Evolutionary conservation across 35 echinoderm and acorn worm genomes (phyloP), one percentile per base, ranked within the genome.

Genomic region (Lytechinus variegatus): DNA sequence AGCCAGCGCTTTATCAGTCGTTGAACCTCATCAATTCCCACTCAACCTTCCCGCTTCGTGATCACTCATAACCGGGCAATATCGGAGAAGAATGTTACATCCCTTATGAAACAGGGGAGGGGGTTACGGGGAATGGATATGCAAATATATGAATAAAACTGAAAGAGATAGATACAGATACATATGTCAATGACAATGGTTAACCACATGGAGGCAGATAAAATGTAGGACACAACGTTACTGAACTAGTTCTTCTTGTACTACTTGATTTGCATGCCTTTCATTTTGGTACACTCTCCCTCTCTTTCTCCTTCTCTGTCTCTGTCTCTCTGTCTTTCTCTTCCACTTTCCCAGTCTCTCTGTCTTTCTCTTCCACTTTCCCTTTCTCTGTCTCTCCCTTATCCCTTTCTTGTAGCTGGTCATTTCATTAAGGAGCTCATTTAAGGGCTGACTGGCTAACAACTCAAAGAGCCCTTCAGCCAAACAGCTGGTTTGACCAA

Each of bases 1-100:
- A 79, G 66, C 66, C 66, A 79, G 66, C 66, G 66, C n/a, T 79
- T 79, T 79, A 79, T 79, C 66, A 79, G 66, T 79, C 66, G 66
- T 79, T 79, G 66, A 79, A 79, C 66, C 66, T 79, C 66, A 24
- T 79, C 66, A 24, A 79, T 79, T 79, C 14, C 66, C 21, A 19
- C 66, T 79, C 66, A 79, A 79, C 66, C 66, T 79, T 79, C 66
- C 21, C 66, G 4, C 66, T 79, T 24, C 19, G 66, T 79, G 66
- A 79, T 79, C 66, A 24, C 66, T 79, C 66, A 79, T 79, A 79
- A 79, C 19, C 66, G n/a, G 66, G 66, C 66, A 79, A 79, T 79
- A 4, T n/a, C 19, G 66, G 66, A 79, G 66, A 79, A 5, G 8
- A 79, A 24, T 24, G 66, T 79, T 79, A 79, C 66, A n/a, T 79